Conservation (phyloP, 1,140 invertebrate genomes). For the Spodoptera litura region DNA sequence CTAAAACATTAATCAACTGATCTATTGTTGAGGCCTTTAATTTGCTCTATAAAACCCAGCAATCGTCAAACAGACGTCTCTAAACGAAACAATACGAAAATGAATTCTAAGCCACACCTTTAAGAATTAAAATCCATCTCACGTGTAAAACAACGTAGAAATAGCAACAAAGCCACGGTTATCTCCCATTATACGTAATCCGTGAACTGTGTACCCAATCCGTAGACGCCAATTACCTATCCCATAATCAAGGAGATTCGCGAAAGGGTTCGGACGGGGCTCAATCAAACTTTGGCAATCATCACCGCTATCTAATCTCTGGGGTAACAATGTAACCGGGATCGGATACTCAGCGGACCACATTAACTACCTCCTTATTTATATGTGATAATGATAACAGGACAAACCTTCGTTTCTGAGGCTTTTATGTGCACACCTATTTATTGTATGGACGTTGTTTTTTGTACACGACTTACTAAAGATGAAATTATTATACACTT, state of each 20-base stretch:
- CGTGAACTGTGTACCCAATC: constrained; percentile 57
- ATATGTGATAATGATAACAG: constrained; percentile 63
- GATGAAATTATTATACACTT: constrained; percentile 3
- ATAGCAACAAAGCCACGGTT: constrained; percentile 44
- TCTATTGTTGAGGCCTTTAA: too few relatives aligned
- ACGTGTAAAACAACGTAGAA: constrained; percentile 14
- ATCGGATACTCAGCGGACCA: constrained; percentile 65
- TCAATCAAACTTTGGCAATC: constrained; percentile 83
- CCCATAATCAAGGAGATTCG: constrained; percentile 71
- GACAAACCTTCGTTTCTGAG: constrained; percentile 40
- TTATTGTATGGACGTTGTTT: constrained; percentile 44
- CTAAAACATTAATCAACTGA: too few relatives aligned
- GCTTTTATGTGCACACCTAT: constrained; percentile 54
- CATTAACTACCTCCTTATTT: constrained; percentile 69
- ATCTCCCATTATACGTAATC: constrained; percentile 44
- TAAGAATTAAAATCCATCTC: constrained; percentile 26
- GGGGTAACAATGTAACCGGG: constrained; percentile 74
- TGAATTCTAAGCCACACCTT: not conserved
- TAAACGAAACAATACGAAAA: not conserved
- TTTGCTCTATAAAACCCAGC: not conserved
- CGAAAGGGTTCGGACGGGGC: constrained; percentile 70
- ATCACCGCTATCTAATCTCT: constrained; percentile 79
- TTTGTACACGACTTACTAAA: not conserved
- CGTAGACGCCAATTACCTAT: constrained; percentile 64
- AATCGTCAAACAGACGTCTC: not conserved